These are phyloP conservation scores for Lacerta viridis DNA, from an alignment of 2,797 vertebrate species.

Conservation along the genomic window DNA sequence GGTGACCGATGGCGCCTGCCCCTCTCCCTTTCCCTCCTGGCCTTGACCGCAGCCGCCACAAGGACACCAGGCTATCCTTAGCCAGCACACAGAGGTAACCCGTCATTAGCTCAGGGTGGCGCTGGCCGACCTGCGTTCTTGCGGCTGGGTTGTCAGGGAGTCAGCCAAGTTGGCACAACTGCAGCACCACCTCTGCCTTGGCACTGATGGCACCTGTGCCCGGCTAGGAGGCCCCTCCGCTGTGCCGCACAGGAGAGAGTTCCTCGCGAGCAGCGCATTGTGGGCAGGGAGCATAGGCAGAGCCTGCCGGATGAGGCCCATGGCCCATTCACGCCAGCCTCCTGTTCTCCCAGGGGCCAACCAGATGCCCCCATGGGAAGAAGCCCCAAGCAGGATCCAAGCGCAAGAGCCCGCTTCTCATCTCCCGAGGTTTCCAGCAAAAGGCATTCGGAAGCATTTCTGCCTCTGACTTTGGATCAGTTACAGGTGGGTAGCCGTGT, in stretches of 20 bases:
- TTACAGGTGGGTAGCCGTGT: no score
- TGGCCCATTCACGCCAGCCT: no score
- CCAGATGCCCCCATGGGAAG: no score
- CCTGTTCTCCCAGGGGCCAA: no score
- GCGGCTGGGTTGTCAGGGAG: background rate
- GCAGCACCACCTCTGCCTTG: background rate
- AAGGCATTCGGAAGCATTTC: no score
- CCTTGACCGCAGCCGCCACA: background rate
- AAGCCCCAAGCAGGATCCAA: no score
- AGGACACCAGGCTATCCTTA: background rate
- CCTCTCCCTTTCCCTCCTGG: background rate
- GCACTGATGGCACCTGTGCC: background rate
- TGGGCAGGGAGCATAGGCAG: no score
- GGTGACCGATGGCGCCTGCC: background rate
- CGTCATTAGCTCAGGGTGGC: constrained; percentile 18
- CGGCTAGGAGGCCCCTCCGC: background rate
- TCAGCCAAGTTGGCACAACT: no score
- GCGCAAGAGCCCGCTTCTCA: no score
- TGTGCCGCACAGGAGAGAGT: background rate
- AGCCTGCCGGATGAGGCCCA: no score
- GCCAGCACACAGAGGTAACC: background rate
- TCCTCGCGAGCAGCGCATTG: background rate
- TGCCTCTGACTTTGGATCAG: no score
- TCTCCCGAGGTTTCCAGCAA: no score
- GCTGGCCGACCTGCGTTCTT: background rate